A percentile compares a stretch with the other conserved stretches of the same genome.
Conservation (phyloP, 2,888 invertebrate genomes). For the Erebia epiphron region DNA sequence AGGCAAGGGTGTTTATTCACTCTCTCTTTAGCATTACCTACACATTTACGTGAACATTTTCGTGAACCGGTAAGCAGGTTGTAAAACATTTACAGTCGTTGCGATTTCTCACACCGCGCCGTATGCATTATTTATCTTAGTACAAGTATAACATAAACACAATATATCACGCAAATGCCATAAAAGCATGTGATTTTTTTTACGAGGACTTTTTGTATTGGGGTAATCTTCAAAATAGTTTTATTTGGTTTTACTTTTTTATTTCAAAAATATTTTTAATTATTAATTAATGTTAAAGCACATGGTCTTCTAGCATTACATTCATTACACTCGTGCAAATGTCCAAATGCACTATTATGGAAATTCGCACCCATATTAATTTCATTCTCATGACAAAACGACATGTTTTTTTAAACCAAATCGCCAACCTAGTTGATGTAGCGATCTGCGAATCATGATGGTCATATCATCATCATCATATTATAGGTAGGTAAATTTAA, state of each 20-base stretch:
- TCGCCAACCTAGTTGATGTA: too few species aligned
- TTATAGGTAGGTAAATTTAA: too few species aligned
- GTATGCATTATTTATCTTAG: constrained; percentile 26
- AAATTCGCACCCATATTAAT: too few species aligned
- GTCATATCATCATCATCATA: too few species aligned
- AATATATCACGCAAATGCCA: neutral
- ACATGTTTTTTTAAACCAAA: too few species aligned
- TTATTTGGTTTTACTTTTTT: neutral
- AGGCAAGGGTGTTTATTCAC: neutral
- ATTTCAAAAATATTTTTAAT: too few species aligned
- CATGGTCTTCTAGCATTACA: too few species aligned
- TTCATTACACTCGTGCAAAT: too few species aligned
- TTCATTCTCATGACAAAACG: too few species aligned
- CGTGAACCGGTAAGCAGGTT: constrained; percentile 4
- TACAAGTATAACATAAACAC: constrained; percentile 5
- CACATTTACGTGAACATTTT: neutral
- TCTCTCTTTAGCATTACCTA: constrained; percentile 2
- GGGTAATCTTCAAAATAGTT: neutral
- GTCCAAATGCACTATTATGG: too few species aligned
- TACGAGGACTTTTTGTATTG: constrained; percentile 4
- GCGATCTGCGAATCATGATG: too few species aligned
- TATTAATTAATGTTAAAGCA: too few species aligned
- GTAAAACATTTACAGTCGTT: constrained; percentile 21
- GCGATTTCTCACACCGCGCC: constrained; percentile 19
- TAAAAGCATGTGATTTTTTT: constrained; percentile 2